A percentile compares a stretch with the other conserved stretches of the same genome.
phyloP scores from a whole-genome alignment of 2,113 vertebrate genomes.

The Syngnathus floridae region DNA sequence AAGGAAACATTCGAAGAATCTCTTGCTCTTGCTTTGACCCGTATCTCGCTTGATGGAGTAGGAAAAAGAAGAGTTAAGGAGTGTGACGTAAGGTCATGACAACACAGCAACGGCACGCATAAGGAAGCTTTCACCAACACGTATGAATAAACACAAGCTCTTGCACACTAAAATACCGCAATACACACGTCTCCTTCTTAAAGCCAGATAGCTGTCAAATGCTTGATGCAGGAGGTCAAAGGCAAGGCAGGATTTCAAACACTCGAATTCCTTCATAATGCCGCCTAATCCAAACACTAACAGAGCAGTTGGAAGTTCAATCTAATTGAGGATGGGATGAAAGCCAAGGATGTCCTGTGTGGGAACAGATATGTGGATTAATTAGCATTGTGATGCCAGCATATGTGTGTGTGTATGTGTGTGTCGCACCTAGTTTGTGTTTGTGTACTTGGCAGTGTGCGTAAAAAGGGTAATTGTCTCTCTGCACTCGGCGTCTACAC shows the following conservation, averaged over 20 bases:
- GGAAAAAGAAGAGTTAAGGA: background rate
- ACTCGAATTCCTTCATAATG: constrained; percentile 52
- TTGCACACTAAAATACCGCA: background rate
- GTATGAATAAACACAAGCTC: background rate
- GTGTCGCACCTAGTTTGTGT: background rate
- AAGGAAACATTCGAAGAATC: constrained; percentile 9
- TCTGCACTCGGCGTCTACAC: constrained; percentile 31
- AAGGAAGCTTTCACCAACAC: background rate
- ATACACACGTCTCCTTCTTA: constrained; percentile 20
- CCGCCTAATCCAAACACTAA: constrained; percentile 61
- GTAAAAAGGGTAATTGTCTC: constrained; percentile 41
- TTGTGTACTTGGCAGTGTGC: constrained; percentile 16
- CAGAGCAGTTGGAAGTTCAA: constrained; percentile 52
- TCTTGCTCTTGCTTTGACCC: constrained; percentile 12
- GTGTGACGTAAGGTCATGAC: constrained; percentile 6
- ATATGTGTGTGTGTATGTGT: constrained; percentile 23
- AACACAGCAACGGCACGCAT: background rate
- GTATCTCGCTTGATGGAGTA: background rate
- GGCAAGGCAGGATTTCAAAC: constrained; percentile 54
- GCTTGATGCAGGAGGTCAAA: constrained; percentile 50
- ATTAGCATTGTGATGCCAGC: constrained; percentile 48
- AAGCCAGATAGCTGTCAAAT: constrained; percentile 35
- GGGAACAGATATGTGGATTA: constrained; percentile 62
- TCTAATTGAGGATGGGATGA: constrained; percentile 59
- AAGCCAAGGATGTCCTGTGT: constrained; percentile 56